phyloP scores from a whole-genome alignment of 2,888 invertebrate species.

The Syrphus vitripennis region DNA sequence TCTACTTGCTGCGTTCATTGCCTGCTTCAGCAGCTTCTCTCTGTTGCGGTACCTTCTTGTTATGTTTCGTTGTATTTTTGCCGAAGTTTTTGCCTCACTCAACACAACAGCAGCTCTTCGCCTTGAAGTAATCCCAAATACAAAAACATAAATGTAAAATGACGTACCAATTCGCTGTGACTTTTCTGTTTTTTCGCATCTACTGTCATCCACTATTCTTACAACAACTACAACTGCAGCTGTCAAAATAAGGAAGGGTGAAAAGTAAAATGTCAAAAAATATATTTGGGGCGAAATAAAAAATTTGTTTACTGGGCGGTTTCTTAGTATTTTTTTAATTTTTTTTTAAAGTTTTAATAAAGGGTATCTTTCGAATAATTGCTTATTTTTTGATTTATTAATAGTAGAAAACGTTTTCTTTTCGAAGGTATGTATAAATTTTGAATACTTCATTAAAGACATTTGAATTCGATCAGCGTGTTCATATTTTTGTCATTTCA shows the following conservation, averaged over 20 bases:
- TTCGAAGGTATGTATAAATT: background rate
- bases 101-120: background rate
- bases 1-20: conserved; percentile 32
- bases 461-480: background rate
- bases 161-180: background rate
- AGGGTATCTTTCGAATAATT: background rate
- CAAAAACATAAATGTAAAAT: background rate
- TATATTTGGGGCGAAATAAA: background rate
- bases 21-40: conserved; percentile 8
- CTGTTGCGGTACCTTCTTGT: conserved; percentile 18
- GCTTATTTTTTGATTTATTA: too few relatives aligned
- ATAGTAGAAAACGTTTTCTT: background rate
- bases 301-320: background rate
- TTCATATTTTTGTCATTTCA: background rate
- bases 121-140: conserved; percentile 1
- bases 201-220: background rate
- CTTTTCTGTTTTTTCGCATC: background rate
- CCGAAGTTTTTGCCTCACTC: conserved; percentile 22
- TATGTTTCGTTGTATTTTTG: conserved; percentile 53
- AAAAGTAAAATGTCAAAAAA: background rate
- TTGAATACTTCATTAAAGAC: background rate
- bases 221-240: background rate
- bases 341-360: background rate
- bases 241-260: background rate
- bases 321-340: too few relatives aligned